These are phyloP conservation scores for Melipona bicolor DNA, from an alignment of 2,888 invertebrate genomes.

Conservation along the genomic window DNA sequence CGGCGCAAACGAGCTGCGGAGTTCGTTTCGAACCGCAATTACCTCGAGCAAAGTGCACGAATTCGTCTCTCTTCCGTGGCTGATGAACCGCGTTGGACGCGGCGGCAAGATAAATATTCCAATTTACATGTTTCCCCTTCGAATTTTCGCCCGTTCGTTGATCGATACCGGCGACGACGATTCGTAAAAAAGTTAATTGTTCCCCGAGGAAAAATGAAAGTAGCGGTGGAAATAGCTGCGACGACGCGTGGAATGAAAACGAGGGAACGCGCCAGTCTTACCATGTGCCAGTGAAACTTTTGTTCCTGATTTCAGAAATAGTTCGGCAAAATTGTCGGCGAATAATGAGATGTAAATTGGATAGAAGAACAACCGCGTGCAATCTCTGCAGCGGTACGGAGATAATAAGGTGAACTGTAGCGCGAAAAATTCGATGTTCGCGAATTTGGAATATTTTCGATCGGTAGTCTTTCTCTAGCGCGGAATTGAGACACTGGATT, in stretches of 20 bases:
- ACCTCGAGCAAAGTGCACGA: constrained; percentile 64
- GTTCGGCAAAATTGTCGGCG: background rate
- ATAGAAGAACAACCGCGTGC: no score
- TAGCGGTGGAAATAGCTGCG: background rate
- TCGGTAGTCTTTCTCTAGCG: no score
- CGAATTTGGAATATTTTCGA: no score
- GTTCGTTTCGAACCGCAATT: constrained; percentile 57
- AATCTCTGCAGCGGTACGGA: no score
- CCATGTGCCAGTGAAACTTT: background rate
- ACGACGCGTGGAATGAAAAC: background rate
- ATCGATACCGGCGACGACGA: background rate
- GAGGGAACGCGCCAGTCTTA: background rate
- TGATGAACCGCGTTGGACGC: constrained; percentile 48
- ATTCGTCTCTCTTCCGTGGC: constrained; percentile 61
- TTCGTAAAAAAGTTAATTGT: background rate
- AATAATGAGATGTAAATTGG: background rate
- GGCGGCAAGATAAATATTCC: constrained; percentile 69
- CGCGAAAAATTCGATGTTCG: no score
- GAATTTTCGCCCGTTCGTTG: background rate
- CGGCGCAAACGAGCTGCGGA: constrained; percentile 57
- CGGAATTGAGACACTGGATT: no score
- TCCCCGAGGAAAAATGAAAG: background rate
- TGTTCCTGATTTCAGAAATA: background rate
- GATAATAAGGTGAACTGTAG: no score
- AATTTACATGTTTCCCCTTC: constrained; percentile 56